Percentiles rank a stretch among this genome's conserved stretches.
Conservation (phyloP, 2,888 invertebrate species). For the Mamestra brassicae region DNA sequence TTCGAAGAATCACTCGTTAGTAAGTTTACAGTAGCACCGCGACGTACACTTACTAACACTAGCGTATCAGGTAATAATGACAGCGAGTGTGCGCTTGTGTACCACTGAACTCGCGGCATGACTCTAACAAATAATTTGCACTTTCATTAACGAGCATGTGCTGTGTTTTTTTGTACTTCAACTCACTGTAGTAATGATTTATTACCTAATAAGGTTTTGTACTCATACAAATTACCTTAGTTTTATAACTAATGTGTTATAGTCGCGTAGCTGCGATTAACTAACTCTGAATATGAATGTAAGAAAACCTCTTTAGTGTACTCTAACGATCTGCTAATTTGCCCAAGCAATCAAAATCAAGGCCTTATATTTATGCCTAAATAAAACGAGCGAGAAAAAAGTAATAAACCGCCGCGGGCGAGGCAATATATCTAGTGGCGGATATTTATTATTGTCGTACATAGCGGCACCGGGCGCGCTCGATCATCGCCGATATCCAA, state of each 20-base stretch:
- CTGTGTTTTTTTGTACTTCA: constrained; percentile 64
- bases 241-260: constrained; percentile 57
- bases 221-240: constrained; percentile 60
- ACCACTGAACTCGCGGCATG: constrained; percentile 51
- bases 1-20: constrained; percentile 63
- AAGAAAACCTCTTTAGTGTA: constrained; percentile 25
- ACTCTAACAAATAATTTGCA: constrained; percentile 69
- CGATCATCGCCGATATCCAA: constrained; percentile 79
- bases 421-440: constrained; percentile 65
- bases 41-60: constrained; percentile 37
- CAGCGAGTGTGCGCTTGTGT: constrained; percentile 52
- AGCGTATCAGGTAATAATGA: constrained; percentile 42
- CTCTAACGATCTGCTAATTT: constrained; percentile 25
- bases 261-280: constrained; percentile 41
- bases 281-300: constrained; percentile 26
- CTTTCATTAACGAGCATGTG: constrained; percentile 67
- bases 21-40: constrained; percentile 40
- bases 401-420: constrained; percentile 56
- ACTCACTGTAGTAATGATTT: constrained; percentile 68
- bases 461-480: constrained; percentile 65
- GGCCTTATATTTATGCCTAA: constrained; percentile 26
- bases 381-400: constrained; percentile 58
- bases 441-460: constrained; percentile 70
- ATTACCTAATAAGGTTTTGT: constrained; percentile 64
- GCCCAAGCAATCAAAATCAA: constrained; percentile 25